Evolutionary conservation across 1,140 invertebrate genomes (phyloP).

Genomic region (Bombus superbus): DNA sequence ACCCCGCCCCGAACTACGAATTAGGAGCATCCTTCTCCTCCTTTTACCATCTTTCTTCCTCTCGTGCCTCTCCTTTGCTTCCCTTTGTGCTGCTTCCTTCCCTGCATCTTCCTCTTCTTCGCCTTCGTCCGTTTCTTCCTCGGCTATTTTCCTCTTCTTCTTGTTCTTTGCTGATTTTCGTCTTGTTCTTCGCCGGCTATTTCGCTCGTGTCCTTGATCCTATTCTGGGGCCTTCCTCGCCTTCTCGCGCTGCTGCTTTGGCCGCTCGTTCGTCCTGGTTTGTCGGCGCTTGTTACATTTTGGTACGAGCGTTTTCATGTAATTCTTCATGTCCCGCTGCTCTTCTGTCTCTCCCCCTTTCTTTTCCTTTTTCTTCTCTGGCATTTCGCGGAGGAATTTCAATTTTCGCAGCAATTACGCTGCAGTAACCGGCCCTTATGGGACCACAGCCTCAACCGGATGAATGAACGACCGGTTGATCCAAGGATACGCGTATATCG

Average conservation of each 20-base stretch:
- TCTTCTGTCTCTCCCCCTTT: too few relatives aligned
- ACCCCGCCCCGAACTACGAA: conserved; percentile 53
- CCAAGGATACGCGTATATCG: background rate
- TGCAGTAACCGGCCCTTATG: too few relatives aligned
- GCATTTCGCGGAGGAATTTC: background rate
- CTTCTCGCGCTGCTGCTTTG: background rate
- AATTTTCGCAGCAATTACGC: background rate
- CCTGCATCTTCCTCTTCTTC: background rate
- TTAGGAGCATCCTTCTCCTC: conserved; percentile 53
- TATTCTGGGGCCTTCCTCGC: conserved; percentile 14
- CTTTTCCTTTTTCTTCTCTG: too few relatives aligned
- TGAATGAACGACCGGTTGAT: background rate
- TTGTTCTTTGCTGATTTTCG: background rate
- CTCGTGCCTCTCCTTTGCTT: background rate
- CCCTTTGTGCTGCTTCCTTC: background rate
- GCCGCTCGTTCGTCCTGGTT: background rate
- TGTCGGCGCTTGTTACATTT: background rate
- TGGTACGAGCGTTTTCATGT: background rate
- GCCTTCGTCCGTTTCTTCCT: background rate
- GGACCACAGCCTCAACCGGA: background rate
- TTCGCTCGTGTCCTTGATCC: conserved; percentile 33
- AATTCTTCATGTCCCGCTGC: too few relatives aligned
- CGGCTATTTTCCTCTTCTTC: conserved; percentile 8
- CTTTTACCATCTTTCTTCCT: conserved; percentile 30
- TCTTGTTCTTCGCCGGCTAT: conserved; percentile 4